These are phyloP conservation scores for Apteryx mantelli DNA, from an alignment of 2,113 vertebrate genomes.

Conservation along the genomic window DNA sequence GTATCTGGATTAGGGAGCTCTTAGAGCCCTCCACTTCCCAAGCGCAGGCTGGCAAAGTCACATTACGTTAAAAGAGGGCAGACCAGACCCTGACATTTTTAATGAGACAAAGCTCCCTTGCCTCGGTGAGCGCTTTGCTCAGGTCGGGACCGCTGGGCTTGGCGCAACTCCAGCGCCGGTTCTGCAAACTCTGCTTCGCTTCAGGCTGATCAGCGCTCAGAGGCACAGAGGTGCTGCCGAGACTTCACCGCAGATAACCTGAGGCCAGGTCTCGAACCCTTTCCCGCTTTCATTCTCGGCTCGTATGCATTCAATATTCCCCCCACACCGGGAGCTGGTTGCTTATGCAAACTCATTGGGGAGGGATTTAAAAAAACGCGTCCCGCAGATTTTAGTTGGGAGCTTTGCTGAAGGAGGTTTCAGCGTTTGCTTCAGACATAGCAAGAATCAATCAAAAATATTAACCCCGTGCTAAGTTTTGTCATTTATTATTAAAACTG, in stretches of 20 bases:
- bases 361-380: neutral
- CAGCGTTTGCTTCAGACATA: neutral
- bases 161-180: neutral
- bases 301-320: neutral
- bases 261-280: neutral
- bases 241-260: neutral
- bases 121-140: neutral
- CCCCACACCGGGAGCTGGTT: neutral
- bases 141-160: neutral
- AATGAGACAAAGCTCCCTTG: neutral
- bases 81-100: neutral
- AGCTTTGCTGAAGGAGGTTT: neutral
- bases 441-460: neutral
- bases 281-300: neutral
- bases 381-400: neutral
- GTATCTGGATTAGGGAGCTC: neutral
- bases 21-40: neutral
- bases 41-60: neutral
- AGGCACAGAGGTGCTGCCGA: neutral
- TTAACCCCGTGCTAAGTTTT: neutral
- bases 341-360: neutral
- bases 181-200: constrained; percentile 34
- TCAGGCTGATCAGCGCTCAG: neutral
- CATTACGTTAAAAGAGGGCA: constrained; percentile 11
- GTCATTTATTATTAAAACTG: neutral